Conservation (phyloP, 2,113 vertebrate genomes). For the Trinectes maculatus region DNA sequence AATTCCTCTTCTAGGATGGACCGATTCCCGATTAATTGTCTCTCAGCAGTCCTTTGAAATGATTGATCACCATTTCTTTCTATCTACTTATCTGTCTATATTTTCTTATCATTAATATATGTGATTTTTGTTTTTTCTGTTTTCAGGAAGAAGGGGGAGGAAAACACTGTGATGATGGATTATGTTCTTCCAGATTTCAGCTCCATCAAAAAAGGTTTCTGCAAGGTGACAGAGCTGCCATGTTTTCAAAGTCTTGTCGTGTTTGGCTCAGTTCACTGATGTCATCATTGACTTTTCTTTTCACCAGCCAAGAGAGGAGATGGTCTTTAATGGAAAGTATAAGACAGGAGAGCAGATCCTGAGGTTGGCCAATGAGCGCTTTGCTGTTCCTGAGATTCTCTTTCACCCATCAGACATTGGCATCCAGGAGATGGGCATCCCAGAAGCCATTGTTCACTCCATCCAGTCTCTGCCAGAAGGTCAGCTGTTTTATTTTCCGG, state of each 20-base stretch:
- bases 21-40: too few relatives aligned
- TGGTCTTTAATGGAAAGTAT: slow-evolving; percentile 95
- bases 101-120: too few relatives aligned
- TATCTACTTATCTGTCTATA: too few relatives aligned
- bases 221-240: slow-evolving; percentile 87
- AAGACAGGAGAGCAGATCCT: slow-evolving; percentile 97
- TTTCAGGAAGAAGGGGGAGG: slow-evolving; percentile 91
- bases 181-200: slow-evolving; percentile 99
- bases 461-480: slow-evolving; percentile 94
- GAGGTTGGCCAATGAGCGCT: slow-evolving; percentile 93
- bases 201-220: slow-evolving; percentile 98
- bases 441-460: slow-evolving; percentile 93
- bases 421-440: slow-evolving; percentile 98
- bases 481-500: too few relatives aligned
- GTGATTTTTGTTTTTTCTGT: slow-evolving; percentile 43
- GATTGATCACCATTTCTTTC: too few relatives aligned
- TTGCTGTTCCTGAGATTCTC: slow-evolving; percentile 97
- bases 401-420: slow-evolving; percentile 97
- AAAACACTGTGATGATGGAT: slow-evolving; percentile 93
- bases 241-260: not conserved
- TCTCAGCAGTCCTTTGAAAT: too few relatives aligned
- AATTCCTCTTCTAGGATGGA: too few relatives aligned
- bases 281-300: not conserved
- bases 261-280: too few relatives aligned
- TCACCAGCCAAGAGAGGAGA: slow-evolving; percentile 91